Percentiles rank a stretch among this genome's conserved stretches.
Conservation (phyloP, 2,797 vertebrate species). For the Paguma larvata region DNA sequence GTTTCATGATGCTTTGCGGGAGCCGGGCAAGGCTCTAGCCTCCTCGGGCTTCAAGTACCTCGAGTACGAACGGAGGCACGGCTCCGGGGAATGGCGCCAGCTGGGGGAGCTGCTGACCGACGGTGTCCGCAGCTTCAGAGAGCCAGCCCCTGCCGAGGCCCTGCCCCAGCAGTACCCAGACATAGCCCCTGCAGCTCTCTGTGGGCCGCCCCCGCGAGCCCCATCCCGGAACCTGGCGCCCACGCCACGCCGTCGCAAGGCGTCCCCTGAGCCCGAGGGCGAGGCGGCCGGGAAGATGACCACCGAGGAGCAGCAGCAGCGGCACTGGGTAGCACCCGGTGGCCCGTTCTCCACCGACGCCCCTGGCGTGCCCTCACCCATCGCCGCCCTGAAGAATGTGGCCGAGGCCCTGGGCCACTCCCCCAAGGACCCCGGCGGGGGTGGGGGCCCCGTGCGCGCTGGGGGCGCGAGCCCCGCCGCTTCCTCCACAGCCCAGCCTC, state of each 20-base stretch:
- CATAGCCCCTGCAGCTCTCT: conserved; percentile 86
- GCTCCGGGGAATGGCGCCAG: conserved; percentile 93
- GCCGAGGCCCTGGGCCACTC: conserved; percentile 94
- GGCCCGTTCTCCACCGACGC: conserved; percentile 89
- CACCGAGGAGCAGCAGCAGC: conserved; percentile 89
- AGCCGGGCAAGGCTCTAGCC: conserved; percentile 91
- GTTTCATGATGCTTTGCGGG: conserved; percentile 92
- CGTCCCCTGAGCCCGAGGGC: conserved; percentile 85
- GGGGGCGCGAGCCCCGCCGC: conserved; percentile 85
- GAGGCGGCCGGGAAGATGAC: conserved; percentile 86
- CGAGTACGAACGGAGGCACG: conserved; percentile 94
- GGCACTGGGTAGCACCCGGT: conserved; percentile 84
- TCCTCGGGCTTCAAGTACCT: conserved; percentile 95
- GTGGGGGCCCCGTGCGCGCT: conserved; percentile 78
- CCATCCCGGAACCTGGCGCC: conserved; percentile 88
- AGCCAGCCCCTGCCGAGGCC: conserved; percentile 88
- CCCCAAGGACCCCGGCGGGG: conserved; percentile 89
- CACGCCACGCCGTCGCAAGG: conserved; percentile 85
- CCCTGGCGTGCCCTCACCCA: conserved; percentile 90
- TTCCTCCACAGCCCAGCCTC: conserved; percentile 82
- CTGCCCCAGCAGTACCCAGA: conserved; percentile 93
- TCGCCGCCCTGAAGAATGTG: conserved; percentile 94
- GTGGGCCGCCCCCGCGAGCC: conserved; percentile 88
- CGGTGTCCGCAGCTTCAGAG: conserved; percentile 92
- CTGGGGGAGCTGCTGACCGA: conserved; percentile 94